Evolutionary conservation across 1,140 invertebrate genomes (phyloP), one percentile per base, ranked within the genome.

Genomic region (Parasteatoda tepidariorum): DNA sequence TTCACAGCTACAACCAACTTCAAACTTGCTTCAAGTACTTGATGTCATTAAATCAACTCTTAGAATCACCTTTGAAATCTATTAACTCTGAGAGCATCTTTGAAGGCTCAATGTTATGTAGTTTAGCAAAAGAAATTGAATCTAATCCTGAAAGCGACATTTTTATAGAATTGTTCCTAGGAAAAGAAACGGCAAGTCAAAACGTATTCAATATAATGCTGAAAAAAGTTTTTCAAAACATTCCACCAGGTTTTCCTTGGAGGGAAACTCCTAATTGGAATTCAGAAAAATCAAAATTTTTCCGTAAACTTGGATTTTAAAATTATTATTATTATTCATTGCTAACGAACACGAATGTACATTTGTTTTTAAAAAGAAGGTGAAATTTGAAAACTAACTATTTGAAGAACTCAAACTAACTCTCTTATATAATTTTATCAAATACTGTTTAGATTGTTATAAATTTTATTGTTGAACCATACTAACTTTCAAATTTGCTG

Each of bases 1-100:
- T 82, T 28, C 84, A 85, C 26, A 57, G 30, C 61, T 82, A 66
- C 26, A 75, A 68, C 38, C 59, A 85, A 28, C 38, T 82, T 31
- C 84, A 85, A 38, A 62, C 70, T 0, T 85, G 68, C 15, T 38
- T 81, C 1, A 26, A 74, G 2, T 74, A 81, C 24, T 18, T 24
- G 26, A 22, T 31, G 2, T 68, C 54, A 24, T 61, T 85, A n/a
- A 82, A 82, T 57, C 38, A 64, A 13, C n/a, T 85, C 9, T 22
- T 85, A 31, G 13, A 48, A 22, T 34, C 22, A 41, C 68, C 70
- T 13, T 75, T 75, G n/a, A 28, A 67, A 31, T n/a, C 11, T 41
- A 59, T 54, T 18, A 34, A 67, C 13, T 26, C 75, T 67, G 26
- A 75, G 13, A 38, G 59, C 30, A 26, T 15, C 6, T 54, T 82